phyloP scores from a whole-genome alignment of 2,113 vertebrate species.

The Cynopterus brachyotis region DNA sequence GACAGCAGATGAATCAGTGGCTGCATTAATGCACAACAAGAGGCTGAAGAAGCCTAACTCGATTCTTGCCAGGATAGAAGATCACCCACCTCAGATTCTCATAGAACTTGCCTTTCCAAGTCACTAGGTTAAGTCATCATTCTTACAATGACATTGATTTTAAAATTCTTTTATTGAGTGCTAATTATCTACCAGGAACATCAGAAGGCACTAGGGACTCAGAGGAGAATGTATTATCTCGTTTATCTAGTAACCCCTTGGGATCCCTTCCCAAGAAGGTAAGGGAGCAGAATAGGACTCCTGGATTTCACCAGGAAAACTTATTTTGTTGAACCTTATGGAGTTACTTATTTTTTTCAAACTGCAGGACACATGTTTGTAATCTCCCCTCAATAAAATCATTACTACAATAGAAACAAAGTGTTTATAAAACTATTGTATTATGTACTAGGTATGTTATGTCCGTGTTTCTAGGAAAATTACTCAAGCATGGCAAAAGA shows the following conservation, averaged over 20 bases:
- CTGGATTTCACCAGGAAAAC: neutral
- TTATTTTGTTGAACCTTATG: neutral
- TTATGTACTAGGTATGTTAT: neutral
- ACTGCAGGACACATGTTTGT: neutral
- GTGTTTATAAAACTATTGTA: neutral
- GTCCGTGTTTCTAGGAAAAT: constrained; percentile 8
- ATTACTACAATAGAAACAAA: neutral
- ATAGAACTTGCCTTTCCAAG: neutral
- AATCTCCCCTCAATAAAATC: neutral
- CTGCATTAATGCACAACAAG: neutral
- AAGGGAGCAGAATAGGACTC: neutral
- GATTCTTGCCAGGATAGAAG: neutral
- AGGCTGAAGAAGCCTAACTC: neutral
- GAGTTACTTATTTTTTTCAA: neutral
- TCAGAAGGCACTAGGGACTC: neutral
- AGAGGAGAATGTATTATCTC: neutral
- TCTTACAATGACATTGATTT: neutral
- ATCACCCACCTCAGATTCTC: neutral
- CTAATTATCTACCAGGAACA: neutral
- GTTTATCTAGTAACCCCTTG: neutral
- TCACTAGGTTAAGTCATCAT: neutral
- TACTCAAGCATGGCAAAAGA: neutral
- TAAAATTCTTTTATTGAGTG: neutral
- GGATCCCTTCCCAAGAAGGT: neutral
- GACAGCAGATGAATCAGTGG: neutral